These are phyloP conservation scores for Limanda limanda DNA, from an alignment of 2,113 vertebrate species.

Conservation along the genomic window DNA sequence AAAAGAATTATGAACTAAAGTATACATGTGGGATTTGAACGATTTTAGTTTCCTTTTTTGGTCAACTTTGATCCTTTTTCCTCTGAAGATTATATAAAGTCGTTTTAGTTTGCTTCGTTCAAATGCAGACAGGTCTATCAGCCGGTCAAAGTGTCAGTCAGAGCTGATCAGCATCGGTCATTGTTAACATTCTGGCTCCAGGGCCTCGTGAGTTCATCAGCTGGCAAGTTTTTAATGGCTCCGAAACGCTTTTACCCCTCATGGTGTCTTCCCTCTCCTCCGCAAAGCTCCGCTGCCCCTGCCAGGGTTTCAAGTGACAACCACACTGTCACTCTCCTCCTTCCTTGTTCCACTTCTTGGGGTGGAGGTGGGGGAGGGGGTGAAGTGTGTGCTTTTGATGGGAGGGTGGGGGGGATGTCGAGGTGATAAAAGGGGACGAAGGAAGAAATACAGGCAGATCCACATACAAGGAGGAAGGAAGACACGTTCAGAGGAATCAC, in stretches of 20 bases:
- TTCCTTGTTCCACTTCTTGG: conserved; percentile 54
- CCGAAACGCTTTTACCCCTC: conserved; percentile 54
- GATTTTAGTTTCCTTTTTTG: too few species aligned
- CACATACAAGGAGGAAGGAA: conserved; percentile 62
- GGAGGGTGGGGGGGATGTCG: conserved; percentile 8
- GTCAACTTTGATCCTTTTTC: background rate
- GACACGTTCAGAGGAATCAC: conserved; percentile 65
- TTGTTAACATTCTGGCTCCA: conserved; percentile 30
- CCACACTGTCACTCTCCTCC: conserved; percentile 63
- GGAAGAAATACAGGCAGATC: conserved; percentile 63
- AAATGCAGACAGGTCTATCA: background rate
- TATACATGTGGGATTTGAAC: too few species aligned
- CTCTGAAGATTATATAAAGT: background rate
- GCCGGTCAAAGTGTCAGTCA: conserved; percentile 37
- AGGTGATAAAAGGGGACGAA: conserved; percentile 80
- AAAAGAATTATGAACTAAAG: too few species aligned
- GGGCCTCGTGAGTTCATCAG: conserved; percentile 57
- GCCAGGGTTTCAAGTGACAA: conserved; percentile 81
- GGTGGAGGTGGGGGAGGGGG: conserved; percentile 33
- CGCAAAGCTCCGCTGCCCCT: conserved; percentile 58
- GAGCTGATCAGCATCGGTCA: conserved; percentile 40
- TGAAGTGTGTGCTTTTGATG: conserved; percentile 6
- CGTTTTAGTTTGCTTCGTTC: background rate
- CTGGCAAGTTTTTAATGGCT: conserved; percentile 58
- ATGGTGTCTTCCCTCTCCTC: conserved; percentile 55